phyloP scores from a whole-genome alignment of 1,140 invertebrate genomes.

The Brachionus paranguensis region DNA sequence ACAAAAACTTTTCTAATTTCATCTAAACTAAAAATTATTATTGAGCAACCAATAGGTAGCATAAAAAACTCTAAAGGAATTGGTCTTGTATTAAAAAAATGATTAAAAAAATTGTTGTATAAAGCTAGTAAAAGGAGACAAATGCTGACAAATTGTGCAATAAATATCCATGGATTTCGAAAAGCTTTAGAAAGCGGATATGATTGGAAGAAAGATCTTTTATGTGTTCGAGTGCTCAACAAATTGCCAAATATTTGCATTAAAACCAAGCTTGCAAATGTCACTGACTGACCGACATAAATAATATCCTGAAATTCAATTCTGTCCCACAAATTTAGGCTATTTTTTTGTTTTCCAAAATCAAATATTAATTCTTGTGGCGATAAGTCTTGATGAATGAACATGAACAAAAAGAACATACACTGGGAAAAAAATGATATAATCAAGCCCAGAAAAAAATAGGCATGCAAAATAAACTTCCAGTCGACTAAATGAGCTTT shows the following conservation, averaged over 20 bases:
- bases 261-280: not conserved
- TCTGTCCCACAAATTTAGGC: not conserved
- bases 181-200: not conserved
- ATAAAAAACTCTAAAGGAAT: conserved; percentile 32
- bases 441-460: not conserved
- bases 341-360: not conserved
- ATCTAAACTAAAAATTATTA: conserved; percentile 24
- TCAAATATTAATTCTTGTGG: not conserved
- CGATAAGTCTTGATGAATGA: not conserved
- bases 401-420: conserved; percentile 20
- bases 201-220: conserved; percentile 17
- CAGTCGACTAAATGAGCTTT: not conserved
- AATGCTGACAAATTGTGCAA: not conserved
- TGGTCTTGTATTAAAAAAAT: conserved; percentile 16
- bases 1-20: conserved; percentile 36
- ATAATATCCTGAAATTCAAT: not conserved
- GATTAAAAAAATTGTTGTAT: not conserved
- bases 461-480: conserved; percentile 22
- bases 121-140: not conserved
- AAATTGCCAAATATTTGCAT: conserved; percentile 16
- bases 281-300: not conserved
- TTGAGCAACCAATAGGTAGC: conserved; percentile 6
- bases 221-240: conserved; percentile 7
- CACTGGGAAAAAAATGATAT: conserved; percentile 14
- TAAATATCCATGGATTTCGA: not conserved